Evolutionary conservation across 2,113 vertebrate genomes (phyloP), one percentile per base, ranked within the genome.

Genomic region (Poeciliopsis retropinna): DNA sequence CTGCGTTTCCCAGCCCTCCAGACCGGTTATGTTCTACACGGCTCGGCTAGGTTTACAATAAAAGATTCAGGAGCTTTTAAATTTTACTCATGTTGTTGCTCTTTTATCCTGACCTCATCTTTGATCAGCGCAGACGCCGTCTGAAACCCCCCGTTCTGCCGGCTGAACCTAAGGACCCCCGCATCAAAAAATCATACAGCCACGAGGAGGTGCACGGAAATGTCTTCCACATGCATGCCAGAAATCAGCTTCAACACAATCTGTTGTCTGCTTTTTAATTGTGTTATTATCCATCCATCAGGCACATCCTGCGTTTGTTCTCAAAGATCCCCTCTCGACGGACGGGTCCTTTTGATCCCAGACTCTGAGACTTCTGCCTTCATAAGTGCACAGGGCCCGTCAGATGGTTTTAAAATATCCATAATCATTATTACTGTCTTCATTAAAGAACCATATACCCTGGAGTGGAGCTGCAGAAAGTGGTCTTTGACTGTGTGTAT

Each of bases 401-500:
- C 81, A 75, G 87, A 76, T 62, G 22, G 72, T 81, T 87, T 90
- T 90, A 89, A 87, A 90, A 91, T 89, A 90, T 88, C 89, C 91
- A 91, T 91, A 89, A 90, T 89, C 86, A 88, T 91, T 85, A 90
- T 87, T 79, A 85, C 79, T 84, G 89, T 90, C 88, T 91, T 92
- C 91, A 92, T 91, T 91, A 92, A 92, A 90, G 89, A 89, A 90
- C 83, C 91, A 90, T 92, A 91, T 84, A 91, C 89, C 85, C 88
- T 79, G 86, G 84, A 90, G 91, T 85, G 75, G 83, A 73, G 80
- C 84, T 64, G 83, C 77, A 79, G 84, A 88, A 90, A 90, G 88
- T 88, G 88, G 84, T 89, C 84, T 83, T 87, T 88, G 88, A 91
- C 83, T 84, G 87, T 84, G 87, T 88, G 75, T 80, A 73, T 66